phyloP scores from a whole-genome alignment of 2,888 invertebrate genomes.

The Amiota communis region DNA sequence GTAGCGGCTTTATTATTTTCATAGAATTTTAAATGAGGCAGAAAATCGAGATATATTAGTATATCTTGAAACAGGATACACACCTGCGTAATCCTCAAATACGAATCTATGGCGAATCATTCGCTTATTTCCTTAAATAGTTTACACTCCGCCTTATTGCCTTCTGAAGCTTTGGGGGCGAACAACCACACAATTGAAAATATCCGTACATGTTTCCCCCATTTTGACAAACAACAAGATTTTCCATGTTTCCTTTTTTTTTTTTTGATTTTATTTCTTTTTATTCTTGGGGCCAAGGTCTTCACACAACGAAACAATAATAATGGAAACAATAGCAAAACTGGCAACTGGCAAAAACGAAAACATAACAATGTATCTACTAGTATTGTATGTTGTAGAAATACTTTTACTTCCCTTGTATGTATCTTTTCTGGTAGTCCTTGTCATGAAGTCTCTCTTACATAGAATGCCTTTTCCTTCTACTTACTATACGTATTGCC shows the following conservation, averaged over 20 bases:
- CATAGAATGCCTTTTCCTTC: too few species aligned
- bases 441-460: too few species aligned
- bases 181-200: not conserved
- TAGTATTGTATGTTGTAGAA: slow-evolving; percentile 8
- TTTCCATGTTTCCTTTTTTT: not conserved
- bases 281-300: not conserved
- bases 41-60: slow-evolving; percentile 33
- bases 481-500: too few species aligned
- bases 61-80: too few species aligned
- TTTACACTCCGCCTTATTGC: slow-evolving; percentile 36
- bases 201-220: not conserved
- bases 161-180: slow-evolving; percentile 21
- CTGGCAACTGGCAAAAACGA: slow-evolving; percentile 34
- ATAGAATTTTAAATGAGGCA: slow-evolving; percentile 45
- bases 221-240: not conserved
- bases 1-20: slow-evolving; percentile 18
- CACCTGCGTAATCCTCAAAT: not conserved
- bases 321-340: slow-evolving; percentile 51
- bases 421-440: slow-evolving; percentile 8
- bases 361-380: slow-evolving; percentile 42
- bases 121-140: slow-evolving; percentile 15
- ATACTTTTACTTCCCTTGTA: slow-evolving; percentile 27
- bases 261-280: not conserved
- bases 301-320: slow-evolving; percentile 24
- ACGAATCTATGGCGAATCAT: not conserved